Percentiles rank a stretch among this genome's conserved stretches.
phyloP scores from a whole-genome alignment of 2,113 vertebrate genomes.

The Petrocephalus microphthalmus region DNA sequence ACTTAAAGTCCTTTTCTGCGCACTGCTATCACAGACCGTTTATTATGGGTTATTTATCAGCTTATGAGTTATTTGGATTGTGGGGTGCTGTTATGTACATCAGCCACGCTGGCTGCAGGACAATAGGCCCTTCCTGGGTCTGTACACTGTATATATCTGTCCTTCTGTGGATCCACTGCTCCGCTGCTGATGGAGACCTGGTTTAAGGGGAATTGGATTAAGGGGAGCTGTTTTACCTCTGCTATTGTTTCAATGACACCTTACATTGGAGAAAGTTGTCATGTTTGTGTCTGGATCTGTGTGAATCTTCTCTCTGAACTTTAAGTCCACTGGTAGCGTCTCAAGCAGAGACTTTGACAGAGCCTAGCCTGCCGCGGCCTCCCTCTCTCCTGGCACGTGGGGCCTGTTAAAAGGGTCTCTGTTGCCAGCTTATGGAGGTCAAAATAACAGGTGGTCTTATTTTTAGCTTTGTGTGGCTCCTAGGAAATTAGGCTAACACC shows the following conservation, averaged over 20 bases:
- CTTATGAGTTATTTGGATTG: not conserved
- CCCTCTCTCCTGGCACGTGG: constrained; percentile 30
- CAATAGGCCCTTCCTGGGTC: not conserved
- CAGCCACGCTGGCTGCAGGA: not conserved
- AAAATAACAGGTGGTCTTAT: constrained; percentile 26
- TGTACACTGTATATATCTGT: not conserved
- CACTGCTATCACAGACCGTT: not conserved
- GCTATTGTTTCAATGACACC: not conserved
- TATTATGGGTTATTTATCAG: not conserved
- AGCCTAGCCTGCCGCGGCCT: constrained; percentile 22
- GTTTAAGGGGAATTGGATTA: no score
- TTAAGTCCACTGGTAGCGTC: not conserved
- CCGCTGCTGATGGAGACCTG: not conserved
- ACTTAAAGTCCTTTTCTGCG: not conserved
- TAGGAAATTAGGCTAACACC: not conserved
- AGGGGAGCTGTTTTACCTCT: not conserved
- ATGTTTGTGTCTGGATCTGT: not conserved
- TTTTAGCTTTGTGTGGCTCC: constrained; percentile 18
- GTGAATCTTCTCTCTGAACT: not conserved
- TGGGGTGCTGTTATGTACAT: not conserved
- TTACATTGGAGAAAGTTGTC: not conserved
- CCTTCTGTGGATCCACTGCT: not conserved
- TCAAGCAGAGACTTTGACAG: not conserved
- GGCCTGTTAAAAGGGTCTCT: constrained; percentile 41
- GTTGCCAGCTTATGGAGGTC: constrained; percentile 39